Conservation (phyloP, 1,140 invertebrate species). For the Popillia japonica region DNA sequence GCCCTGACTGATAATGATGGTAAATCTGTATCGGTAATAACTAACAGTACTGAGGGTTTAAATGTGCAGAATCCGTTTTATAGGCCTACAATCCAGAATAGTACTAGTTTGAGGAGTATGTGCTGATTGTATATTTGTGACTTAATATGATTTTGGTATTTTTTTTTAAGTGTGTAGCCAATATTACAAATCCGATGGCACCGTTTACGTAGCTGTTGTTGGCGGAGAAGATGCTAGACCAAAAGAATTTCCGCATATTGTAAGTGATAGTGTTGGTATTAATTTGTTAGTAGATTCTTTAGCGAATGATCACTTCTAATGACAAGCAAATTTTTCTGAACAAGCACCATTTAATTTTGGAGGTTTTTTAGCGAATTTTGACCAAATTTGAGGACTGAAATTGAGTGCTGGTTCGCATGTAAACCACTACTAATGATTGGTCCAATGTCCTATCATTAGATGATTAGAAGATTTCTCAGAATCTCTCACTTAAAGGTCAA, state of each 20-base stretch:
- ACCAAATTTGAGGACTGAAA: too few species aligned
- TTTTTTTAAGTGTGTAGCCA: neutral
- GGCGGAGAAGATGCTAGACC: conserved; percentile 7
- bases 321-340: too few species aligned
- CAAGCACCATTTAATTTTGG: too few species aligned
- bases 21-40: neutral
- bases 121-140: neutral
- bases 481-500: too few species aligned
- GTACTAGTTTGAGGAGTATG: neutral
- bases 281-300: too few species aligned
- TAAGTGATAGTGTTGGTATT: too few species aligned
- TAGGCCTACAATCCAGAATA: neutral
- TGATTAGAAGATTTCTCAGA: too few species aligned
- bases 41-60: neutral
- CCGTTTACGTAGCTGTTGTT: neutral
- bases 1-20: neutral
- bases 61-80: neutral
- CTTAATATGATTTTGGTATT: neutral
- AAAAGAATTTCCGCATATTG: conserved; percentile 35
- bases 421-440: too few species aligned
- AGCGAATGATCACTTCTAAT: too few species aligned
- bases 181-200: neutral
- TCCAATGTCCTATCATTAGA: too few species aligned
- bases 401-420: too few species aligned
- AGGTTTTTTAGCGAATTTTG: too few species aligned